Conservation (phyloP, 1,140 invertebrate genomes). For the Drosophila orena region DNA sequence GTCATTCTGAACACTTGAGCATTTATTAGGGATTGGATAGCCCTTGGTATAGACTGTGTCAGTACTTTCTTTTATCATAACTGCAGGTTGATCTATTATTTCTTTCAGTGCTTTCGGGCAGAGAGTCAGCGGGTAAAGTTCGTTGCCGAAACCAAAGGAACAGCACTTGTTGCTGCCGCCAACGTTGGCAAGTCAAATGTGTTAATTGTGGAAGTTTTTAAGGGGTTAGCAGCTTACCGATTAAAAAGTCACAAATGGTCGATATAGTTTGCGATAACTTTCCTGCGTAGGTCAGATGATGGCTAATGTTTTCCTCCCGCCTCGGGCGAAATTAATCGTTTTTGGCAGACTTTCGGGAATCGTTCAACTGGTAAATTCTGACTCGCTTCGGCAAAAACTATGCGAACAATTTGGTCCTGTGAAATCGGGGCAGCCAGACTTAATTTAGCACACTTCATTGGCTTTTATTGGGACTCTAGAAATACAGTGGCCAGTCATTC, state of each 20-base stretch:
- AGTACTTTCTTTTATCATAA: not conserved
- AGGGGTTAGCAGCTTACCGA: slow-evolving; percentile 39
- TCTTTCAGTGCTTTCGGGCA: slow-evolving; percentile 4
- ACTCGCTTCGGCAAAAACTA: slow-evolving; percentile 28
- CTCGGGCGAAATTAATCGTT: slow-evolving; percentile 41
- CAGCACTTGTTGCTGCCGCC: slow-evolving; percentile 48
- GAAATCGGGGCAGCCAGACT: slow-evolving; percentile 20
- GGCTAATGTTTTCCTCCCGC: slow-evolving; percentile 20
- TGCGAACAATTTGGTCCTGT: slow-evolving; percentile 15
- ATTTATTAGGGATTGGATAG: not conserved
- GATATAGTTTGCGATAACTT: slow-evolving; percentile 39
- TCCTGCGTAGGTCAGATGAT: slow-evolving; percentile 27
- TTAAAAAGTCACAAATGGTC: slow-evolving; percentile 33
- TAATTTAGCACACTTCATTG: slow-evolving; percentile 58
- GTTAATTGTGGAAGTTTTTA: slow-evolving; percentile 65
- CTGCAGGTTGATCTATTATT: not conserved
- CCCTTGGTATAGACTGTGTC: no score
- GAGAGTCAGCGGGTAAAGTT: slow-evolving; percentile 40
- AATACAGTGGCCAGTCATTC: slow-evolving; percentile 34
- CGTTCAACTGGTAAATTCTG: slow-evolving; percentile 45
- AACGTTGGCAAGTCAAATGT: slow-evolving; percentile 43
- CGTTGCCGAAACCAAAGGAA: slow-evolving; percentile 20
- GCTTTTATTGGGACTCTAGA: slow-evolving; percentile 48
- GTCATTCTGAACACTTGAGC: not conserved
- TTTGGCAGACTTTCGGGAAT: slow-evolving; percentile 35